Conservation (phyloP, 2,113 vertebrate species). For the Channa argus region DNA sequence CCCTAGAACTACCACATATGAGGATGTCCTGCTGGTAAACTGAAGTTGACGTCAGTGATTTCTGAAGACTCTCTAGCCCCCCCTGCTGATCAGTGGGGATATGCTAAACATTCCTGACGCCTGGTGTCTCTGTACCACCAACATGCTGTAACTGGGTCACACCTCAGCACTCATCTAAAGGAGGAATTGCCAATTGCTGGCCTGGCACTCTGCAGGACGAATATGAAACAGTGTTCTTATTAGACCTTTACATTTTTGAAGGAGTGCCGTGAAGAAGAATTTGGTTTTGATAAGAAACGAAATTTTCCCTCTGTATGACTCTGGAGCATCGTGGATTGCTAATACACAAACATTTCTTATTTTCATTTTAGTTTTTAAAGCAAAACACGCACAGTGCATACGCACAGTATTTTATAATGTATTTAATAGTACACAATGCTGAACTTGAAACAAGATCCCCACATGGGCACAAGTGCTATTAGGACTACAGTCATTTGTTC, state of each 20-base stretch:
- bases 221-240: background rate
- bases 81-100: conserved; percentile 59
- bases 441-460: background rate
- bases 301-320: conserved; percentile 3
- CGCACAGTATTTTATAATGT: conserved; percentile 28
- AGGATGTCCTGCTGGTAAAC: conserved; percentile 84
- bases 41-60: conserved; percentile 53
- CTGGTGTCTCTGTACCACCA: background rate
- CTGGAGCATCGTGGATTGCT: conserved; percentile 7
- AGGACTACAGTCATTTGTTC: background rate
- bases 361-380: conserved; percentile 28
- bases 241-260: background rate
- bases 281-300: background rate
- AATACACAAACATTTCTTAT: conserved; percentile 29
- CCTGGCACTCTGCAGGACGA: conserved; percentile 3
- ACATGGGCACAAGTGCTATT: background rate
- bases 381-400: conserved; percentile 18
- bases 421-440: conserved; percentile 27
- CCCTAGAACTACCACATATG: conserved; percentile 83
- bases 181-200: conserved; percentile 7
- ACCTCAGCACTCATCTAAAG: background rate
- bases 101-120: conserved; percentile 22
- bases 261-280: background rate
- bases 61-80: conserved; percentile 25
- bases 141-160: conserved; percentile 23